These are phyloP conservation scores for Helogale parvula DNA, from an alignment of 2,113 vertebrate genomes.

Conservation along the genomic window DNA sequence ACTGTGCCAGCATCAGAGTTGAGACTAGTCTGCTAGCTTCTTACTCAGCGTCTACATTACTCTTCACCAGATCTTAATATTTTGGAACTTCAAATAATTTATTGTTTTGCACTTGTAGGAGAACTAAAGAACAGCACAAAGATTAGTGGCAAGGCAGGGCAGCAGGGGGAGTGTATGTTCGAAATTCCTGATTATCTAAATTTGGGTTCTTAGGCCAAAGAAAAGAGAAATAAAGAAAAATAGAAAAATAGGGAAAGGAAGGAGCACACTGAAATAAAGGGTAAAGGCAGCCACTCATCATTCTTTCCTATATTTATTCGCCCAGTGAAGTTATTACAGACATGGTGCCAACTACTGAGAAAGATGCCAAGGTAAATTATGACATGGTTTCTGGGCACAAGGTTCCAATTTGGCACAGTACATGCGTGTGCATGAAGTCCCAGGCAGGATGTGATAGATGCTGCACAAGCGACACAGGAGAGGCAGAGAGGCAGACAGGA, in stretches of 20 bases:
- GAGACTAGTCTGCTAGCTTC: neutral
- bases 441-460: neutral
- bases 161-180: neutral
- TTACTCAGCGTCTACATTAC: neutral
- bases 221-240: neutral
- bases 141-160: neutral
- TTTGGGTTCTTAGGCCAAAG: neutral
- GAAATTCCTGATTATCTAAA: neutral
- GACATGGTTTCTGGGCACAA: neutral
- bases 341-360: neutral
- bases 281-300: neutral
- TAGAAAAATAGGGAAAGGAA: neutral
- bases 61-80: neutral
- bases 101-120: conserved; percentile 19
- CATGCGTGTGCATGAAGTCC: neutral
- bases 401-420: neutral
- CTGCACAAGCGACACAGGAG: neutral
- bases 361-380: neutral
- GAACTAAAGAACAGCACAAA: neutral
- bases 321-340: neutral
- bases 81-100: neutral
- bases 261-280: neutral
- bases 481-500: neutral
- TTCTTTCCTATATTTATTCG: neutral
- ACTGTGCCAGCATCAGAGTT: neutral